Evolutionary conservation across 1,140 invertebrate species (phyloP), one percentile per base, ranked within the genome.

Genomic region (Caerostris darwini): DNA sequence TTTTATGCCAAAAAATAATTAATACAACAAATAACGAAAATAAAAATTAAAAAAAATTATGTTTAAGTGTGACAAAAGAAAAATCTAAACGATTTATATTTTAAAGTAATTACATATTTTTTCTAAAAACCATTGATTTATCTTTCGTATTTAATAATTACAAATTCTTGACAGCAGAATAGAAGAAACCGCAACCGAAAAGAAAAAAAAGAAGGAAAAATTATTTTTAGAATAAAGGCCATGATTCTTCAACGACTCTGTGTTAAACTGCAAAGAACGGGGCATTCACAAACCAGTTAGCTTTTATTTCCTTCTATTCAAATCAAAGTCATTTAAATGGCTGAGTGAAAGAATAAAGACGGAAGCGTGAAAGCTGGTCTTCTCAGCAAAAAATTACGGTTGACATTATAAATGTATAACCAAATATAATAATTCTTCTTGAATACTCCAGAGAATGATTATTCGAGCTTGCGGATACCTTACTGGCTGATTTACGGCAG

Each of bases 381-480:
- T 57, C 88, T n/a, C 54, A 61, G 69, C 57, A 91, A 91, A 82
- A 82, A 82, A 82, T 57, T 82, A 82, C 90, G 71, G 54, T 85
- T 85, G 57, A 85, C 83, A 91, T 82, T 91, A 81, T 91, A 82
- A 91, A 82, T 91, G 71, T 61, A 91, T 56, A 91, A 91, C 90
- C 71, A 82, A 91, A 91, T 91, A 91, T 82, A 82, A 91, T 91
- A 91, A 59, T 82, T 91, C 90, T 91, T 82, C 14, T 58, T 61
- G 90, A 91, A 91, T 82, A 82, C 90, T 85, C 58, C 14, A 67
- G 91, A 59, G 67, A 86, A 92, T 92, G 91, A 92, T 92, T 92
- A 92, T 85, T 92, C 82, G 64, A 86, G 82, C 59, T 64, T 69
- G 81, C 59, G 53, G 81, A 86, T 92, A 92, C 91, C 61, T 92